Percentiles rank a stretch among this genome's conserved stretches.
phyloP scores from a whole-genome alignment of 2,888 invertebrate species.

The Euphydryas editha region DNA sequence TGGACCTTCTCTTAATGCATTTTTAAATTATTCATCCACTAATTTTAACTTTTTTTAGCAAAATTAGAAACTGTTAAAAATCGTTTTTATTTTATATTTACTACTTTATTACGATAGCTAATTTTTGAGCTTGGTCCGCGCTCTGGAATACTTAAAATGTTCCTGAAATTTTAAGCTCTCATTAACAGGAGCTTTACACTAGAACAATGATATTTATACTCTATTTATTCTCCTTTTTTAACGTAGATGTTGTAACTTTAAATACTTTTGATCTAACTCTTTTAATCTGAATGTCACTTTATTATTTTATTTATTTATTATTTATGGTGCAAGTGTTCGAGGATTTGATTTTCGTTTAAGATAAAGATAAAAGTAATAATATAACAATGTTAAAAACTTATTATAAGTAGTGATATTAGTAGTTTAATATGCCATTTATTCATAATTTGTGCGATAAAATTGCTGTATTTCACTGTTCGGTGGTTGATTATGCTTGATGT shows the following conservation, averaged over 20 bases:
- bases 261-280: neutral
- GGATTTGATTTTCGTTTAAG: neutral
- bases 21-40: neutral
- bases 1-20: neutral
- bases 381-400: neutral
- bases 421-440: neutral
- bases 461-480: too few relatives aligned
- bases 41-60: neutral
- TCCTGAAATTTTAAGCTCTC: constrained; percentile 11
- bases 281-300: neutral
- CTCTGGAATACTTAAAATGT: constrained; percentile 1
- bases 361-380: neutral
- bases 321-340: neutral
- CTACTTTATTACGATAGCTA: neutral
- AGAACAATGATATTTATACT: neutral
- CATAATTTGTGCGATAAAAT: too few relatives aligned
- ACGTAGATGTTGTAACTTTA: neutral
- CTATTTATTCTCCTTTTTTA: neutral
- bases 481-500: constrained; percentile 1
- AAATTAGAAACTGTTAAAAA: neutral
- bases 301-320: neutral
- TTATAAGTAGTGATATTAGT: neutral
- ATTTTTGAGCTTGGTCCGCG: neutral
- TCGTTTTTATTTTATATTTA: neutral
- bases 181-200: constrained; percentile 12